phyloP scores from a whole-genome alignment of 2,797 vertebrate species.

The Loriculus beryllinus region DNA sequence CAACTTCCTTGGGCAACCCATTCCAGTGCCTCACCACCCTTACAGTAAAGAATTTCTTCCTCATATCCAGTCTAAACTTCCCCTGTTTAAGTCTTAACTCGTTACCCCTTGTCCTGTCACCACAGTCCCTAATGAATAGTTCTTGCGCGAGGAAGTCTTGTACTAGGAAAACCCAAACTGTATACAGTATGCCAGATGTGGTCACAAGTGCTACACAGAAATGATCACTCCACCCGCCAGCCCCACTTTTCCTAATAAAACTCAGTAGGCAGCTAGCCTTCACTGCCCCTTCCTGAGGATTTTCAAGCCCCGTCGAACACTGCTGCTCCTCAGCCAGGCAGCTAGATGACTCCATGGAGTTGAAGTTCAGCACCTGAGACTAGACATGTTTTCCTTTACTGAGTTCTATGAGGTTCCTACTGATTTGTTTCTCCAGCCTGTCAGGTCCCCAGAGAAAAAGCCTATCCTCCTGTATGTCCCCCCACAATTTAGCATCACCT shows the following conservation, averaged over 20 bases:
- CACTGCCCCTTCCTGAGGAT: rapidly evolving
- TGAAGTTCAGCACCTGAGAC: too few relatives aligned
- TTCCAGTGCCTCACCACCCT: too few relatives aligned
- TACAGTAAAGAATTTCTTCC: too few relatives aligned
- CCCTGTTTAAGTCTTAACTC: too few relatives aligned
- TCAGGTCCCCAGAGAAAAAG: not conserved
- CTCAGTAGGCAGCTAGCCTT: not conserved
- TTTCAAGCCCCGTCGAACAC: not conserved
- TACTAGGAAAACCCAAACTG: not conserved
- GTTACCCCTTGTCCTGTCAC: too few relatives aligned
- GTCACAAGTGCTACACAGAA: not conserved
- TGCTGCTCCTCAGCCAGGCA: not conserved
- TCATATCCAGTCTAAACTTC: too few relatives aligned
- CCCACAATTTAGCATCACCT: not conserved
- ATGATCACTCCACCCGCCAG: not conserved
- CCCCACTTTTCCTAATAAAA: not conserved
- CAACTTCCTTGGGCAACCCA: too few relatives aligned
- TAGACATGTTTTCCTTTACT: not conserved
- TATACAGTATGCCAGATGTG: not conserved
- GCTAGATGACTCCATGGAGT: rapidly evolving
- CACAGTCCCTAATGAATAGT: too few relatives aligned
- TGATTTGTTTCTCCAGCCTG: not conserved
- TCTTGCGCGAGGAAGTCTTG: not conserved
- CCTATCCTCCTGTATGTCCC: not conserved
- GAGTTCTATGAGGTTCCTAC: not conserved